Percentiles rank a stretch among this genome's conserved stretches.
These are phyloP conservation scores for Megaceryle alcyon DNA, from an alignment of 2,797 vertebrate species.

Conservation along the genomic window DNA sequence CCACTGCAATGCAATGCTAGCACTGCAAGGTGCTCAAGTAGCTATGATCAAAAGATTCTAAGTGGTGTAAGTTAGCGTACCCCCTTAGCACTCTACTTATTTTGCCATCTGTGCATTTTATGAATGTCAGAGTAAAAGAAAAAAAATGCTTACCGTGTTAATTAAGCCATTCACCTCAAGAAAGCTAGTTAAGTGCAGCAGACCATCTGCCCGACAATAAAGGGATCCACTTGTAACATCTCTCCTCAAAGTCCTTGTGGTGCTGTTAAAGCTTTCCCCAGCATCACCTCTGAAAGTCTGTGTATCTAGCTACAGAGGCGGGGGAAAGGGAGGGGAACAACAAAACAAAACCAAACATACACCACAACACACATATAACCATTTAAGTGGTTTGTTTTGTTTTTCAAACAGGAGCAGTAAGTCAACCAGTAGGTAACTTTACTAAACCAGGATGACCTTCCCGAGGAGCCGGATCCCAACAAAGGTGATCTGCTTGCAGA, in stretches of 20 bases:
- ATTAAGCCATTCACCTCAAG: not conserved
- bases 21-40: not conserved
- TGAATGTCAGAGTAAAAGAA: not conserved
- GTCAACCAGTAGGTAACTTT: not conserved
- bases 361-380: not conserved
- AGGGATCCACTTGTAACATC: not conserved
- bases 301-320: not conserved
- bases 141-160: not conserved
- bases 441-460: not conserved
- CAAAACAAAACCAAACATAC: not conserved
- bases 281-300: not conserved
- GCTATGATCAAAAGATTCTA: not conserved
- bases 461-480: not conserved
- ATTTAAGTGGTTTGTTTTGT: not conserved
- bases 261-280: not conserved
- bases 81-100: not conserved
- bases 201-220: not conserved
- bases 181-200: not conserved
- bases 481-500: rapidly evolving
- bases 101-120: not conserved
- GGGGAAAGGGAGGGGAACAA: no score
- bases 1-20: not conserved
- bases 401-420: not conserved
- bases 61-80: rapidly evolving
- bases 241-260: not conserved